These are phyloP conservation scores for Campoplex nolae DNA, from an alignment of 2,888 invertebrate species.

Conservation along the genomic window DNA sequence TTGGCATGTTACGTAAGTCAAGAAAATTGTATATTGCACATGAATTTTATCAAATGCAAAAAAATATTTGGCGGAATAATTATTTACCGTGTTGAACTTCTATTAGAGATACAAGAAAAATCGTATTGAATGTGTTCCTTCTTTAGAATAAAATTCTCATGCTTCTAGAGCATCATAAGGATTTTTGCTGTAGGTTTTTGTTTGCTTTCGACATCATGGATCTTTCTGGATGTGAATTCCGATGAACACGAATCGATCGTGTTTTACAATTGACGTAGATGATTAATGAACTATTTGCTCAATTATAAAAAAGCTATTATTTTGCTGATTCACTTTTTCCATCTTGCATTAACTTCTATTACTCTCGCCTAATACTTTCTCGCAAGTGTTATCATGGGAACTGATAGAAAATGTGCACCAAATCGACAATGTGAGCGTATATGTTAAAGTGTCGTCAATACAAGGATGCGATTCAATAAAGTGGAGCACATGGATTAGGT, in stretches of 20 bases:
- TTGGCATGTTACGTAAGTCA: no score
- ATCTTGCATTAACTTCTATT: constrained; percentile 9
- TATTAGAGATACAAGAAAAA: neutral
- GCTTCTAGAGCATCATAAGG: no score
- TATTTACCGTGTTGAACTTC: no score
- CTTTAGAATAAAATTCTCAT: no score
- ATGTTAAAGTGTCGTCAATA: neutral
- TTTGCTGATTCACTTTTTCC: no score
- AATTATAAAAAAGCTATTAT: neutral
- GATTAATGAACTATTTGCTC: neutral
- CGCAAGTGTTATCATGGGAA: neutral
- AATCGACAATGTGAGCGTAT: neutral
- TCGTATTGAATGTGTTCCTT: neutral
- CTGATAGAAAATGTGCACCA: neutral
- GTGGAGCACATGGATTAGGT: neutral
- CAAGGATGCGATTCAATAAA: neutral
- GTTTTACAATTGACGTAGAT: neutral
- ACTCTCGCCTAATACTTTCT: constrained; percentile 10
- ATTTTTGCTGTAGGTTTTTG: no score
- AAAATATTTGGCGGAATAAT: no score
- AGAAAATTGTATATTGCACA: no score
- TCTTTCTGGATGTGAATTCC: neutral
- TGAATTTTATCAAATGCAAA: no score
- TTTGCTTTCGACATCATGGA: neutral
- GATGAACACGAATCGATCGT: neutral